phyloP scores from a whole-genome alignment of 2,888 invertebrate genomes.

The Acronicta aceris region DNA sequence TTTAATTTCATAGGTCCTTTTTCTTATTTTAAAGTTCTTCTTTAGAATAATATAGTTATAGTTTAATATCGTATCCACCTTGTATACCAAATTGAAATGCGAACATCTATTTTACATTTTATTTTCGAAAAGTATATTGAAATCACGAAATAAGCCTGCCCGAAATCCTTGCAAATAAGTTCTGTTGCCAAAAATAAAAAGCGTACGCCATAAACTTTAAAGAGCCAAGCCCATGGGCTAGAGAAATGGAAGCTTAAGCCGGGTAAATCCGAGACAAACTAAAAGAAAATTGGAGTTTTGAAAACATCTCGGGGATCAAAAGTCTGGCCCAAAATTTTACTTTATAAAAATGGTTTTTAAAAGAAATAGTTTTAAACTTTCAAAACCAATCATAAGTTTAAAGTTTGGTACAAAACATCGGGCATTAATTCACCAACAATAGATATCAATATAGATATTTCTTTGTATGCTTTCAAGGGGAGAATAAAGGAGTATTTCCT shows the following conservation, averaged over 20 bases:
- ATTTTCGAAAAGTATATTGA: conserved; percentile 9
- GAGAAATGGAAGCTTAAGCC: conserved; percentile 30
- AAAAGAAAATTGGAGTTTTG: conserved; percentile 22
- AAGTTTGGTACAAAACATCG: too few relatives aligned
- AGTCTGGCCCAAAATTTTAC: not conserved
- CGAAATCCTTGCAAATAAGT: conserved; percentile 22
- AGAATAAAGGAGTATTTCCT: too few relatives aligned
- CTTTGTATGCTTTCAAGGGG: too few relatives aligned
- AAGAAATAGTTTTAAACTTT: too few relatives aligned
- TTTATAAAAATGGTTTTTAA: too few relatives aligned
- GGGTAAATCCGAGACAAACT: conserved; percentile 15
- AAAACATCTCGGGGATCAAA: conserved; percentile 3
- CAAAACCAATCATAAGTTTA: too few relatives aligned
- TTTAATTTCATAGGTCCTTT: too few relatives aligned
- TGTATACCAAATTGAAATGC: not conserved
- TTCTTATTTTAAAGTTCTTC: too few relatives aligned
- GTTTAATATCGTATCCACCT: too few relatives aligned
- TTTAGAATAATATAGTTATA: too few relatives aligned
- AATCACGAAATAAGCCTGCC: conserved; percentile 6
- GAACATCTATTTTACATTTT: conserved; percentile 11
- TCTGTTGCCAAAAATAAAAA: conserved; percentile 27
- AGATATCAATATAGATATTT: too few relatives aligned
- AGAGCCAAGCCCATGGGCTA: conserved; percentile 4
- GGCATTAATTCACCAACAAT: too few relatives aligned
- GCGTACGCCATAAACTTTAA: conserved; percentile 16